These are phyloP conservation scores for Drosophila pruinosa DNA, from an alignment of 1,140 invertebrate genomes.

Conservation along the genomic window DNA sequence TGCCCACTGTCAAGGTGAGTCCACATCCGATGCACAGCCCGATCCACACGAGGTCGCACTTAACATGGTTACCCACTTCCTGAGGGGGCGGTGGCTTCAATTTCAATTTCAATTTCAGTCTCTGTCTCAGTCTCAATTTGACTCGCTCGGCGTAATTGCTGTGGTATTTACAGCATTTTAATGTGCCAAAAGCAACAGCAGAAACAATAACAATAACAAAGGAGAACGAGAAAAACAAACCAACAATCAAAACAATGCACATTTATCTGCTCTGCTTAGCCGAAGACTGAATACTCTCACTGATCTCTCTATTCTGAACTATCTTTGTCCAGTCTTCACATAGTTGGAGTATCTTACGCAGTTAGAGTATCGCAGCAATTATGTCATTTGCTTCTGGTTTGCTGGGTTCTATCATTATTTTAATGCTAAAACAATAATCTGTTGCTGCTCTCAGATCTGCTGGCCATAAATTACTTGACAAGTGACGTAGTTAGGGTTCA, in stretches of 20 bases:
- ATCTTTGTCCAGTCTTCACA: not conserved
- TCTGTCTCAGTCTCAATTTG: constrained; percentile 10
- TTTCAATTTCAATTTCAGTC: constrained; percentile 9
- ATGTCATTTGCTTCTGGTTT: constrained; percentile 62
- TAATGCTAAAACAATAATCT: constrained; percentile 37
- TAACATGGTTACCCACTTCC: not conserved
- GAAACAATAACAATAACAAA: not conserved
- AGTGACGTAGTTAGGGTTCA: constrained; percentile 55
- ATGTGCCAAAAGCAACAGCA: constrained; percentile 4
- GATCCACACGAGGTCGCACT: not conserved
- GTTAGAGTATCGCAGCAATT: constrained; percentile 39
- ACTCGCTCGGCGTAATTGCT: constrained; percentile 16
- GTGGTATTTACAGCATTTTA: constrained; percentile 5
- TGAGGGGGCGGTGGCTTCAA: not conserved
- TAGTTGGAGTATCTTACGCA: not conserved
- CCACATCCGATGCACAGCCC: not conserved
- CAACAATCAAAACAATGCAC: constrained; percentile 19
- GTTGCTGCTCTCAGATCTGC: not conserved
- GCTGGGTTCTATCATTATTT: constrained; percentile 10
- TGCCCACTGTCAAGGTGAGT: constrained; percentile 52
- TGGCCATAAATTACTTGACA: constrained; percentile 16
- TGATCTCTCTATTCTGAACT: not conserved
- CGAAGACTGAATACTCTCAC: not conserved
- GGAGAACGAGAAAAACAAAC: not conserved
- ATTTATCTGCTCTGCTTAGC: not conserved